Evolutionary conservation across 2,797 vertebrate genomes (phyloP).

Genomic region (Martes flavigula): DNA sequence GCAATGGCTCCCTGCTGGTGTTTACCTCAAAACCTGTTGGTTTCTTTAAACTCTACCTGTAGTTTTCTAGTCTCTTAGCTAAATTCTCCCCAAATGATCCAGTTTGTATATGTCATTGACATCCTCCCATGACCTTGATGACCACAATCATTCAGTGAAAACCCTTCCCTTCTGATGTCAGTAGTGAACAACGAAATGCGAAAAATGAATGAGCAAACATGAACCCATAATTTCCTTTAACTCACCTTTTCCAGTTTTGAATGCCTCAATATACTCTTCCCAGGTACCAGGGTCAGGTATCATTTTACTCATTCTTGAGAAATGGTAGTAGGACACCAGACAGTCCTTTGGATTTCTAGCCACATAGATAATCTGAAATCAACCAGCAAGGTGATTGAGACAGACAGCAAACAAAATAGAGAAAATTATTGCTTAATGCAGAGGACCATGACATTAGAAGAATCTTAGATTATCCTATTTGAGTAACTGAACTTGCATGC

Average conservation of each 20-base stretch:
- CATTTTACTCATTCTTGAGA: slow-evolving; percentile 91
- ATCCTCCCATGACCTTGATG: neutral
- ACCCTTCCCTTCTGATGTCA: neutral
- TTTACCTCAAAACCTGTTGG: neutral
- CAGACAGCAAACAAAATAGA: slow-evolving; percentile 11
- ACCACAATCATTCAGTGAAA: neutral
- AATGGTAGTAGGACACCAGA: slow-evolving; percentile 94
- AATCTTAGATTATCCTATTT: too few relatives aligned
- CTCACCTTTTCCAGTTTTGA: slow-evolving; percentile 89
- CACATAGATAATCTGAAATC: slow-evolving; percentile 90
- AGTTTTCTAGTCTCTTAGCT: neutral
- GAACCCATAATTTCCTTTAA: neutral
- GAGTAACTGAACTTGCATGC: neutral
- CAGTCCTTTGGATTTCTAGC: slow-evolving; percentile 96
- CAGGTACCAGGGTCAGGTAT: slow-evolving; percentile 92
- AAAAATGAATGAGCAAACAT: neutral
- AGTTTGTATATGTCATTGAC: neutral
- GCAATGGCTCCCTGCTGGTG: neutral
- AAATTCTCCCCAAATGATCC: neutral
- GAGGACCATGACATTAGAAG: neutral
- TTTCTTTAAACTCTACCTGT: neutral
- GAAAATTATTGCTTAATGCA: neutral
- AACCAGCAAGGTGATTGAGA: neutral
- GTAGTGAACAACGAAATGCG: neutral
- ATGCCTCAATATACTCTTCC: slow-evolving; percentile 90